Conservation (phyloP, 2,113 vertebrate genomes). For the Gadus chalcogrammus region DNA sequence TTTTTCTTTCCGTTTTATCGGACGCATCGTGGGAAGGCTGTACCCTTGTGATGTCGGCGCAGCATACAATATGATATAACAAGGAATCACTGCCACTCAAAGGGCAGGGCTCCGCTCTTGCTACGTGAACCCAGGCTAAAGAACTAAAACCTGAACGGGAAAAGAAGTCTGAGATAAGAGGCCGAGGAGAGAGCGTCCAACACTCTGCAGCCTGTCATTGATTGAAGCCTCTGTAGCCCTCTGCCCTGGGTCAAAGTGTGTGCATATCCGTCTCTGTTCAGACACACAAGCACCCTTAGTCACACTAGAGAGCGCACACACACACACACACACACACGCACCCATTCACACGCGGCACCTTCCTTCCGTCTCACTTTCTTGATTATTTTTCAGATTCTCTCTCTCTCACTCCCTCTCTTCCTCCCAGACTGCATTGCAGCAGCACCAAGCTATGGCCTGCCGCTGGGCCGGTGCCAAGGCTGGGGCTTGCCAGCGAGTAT, state of each 20-base stretch:
- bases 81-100: too few relatives aligned
- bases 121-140: too few relatives aligned
- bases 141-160: too few relatives aligned
- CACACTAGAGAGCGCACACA: background rate
- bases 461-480: constrained; percentile 21
- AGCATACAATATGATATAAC: too few relatives aligned
- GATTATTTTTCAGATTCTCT: background rate
- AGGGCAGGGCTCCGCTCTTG: too few relatives aligned
- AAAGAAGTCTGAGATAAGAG: too few relatives aligned
- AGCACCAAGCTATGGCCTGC: constrained; percentile 10
- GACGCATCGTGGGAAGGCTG: too few relatives aligned
- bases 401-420: constrained; percentile 12
- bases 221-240: constrained; percentile 5
- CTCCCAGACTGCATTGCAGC: constrained; percentile 38
- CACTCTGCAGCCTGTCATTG: too few relatives aligned
- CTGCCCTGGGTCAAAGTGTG: background rate
- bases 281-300: background rate
- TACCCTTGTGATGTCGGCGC: too few relatives aligned
- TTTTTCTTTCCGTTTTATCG: too few relatives aligned
- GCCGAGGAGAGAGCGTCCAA: too few relatives aligned
- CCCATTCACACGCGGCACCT: background rate
- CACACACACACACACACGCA: constrained; percentile 1
- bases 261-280: background rate
- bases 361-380: background rate
- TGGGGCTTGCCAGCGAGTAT: constrained; percentile 14